Conservation (phyloP, 2,888 invertebrate species). For the Dromius quadrimaculatus region DNA sequence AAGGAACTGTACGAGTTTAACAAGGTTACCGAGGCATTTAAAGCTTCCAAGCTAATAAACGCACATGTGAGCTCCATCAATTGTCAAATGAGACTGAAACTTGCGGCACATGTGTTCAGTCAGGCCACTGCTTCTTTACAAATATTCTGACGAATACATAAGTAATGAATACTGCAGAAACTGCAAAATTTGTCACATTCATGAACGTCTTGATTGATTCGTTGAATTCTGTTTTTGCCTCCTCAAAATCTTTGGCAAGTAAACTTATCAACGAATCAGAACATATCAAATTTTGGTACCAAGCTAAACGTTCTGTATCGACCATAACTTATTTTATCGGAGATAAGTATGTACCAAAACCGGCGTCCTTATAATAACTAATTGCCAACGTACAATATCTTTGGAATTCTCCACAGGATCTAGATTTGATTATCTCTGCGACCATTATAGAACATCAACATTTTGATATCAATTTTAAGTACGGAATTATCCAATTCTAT, state of each 20-base stretch:
- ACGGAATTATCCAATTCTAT: too few species aligned
- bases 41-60: background rate
- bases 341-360: background rate
- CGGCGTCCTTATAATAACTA: too few species aligned
- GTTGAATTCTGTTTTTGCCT: background rate
- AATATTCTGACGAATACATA: background rate
- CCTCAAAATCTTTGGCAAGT: background rate
- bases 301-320: background rate
- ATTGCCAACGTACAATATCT: too few species aligned
- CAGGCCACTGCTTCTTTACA: background rate
- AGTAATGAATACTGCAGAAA: background rate
- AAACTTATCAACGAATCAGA: background rate
- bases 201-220: conserved; percentile 18
- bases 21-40: background rate
- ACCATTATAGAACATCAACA: too few species aligned
- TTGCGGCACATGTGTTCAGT: background rate
- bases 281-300: background rate
- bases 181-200: conserved; percentile 4
- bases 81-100: conserved; percentile 19
- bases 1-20: conserved; percentile 12
- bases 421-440: too few species aligned
- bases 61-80: background rate
- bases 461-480: too few species aligned
- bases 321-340: background rate
- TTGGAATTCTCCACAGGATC: too few species aligned